phyloP scores from a whole-genome alignment of 1,140 invertebrate genomes.

The Ceratina japonica region DNA sequence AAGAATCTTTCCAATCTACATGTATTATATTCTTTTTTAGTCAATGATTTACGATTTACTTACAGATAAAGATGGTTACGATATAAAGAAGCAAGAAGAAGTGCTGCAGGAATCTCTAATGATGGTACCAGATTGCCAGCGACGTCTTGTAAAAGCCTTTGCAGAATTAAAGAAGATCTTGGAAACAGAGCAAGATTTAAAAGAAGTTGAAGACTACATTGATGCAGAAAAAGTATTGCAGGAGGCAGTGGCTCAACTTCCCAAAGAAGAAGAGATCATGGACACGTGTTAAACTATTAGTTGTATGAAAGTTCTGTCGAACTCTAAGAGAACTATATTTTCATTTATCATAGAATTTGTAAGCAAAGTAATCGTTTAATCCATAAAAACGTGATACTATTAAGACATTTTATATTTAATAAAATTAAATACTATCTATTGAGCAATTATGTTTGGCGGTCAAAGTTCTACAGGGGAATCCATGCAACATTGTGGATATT shows the following conservation, averaged over 20 bases:
- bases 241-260: constrained; percentile 85
- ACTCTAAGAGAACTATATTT: constrained; percentile 33
- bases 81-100: constrained; percentile 92
- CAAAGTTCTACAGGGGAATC: constrained; percentile 26
- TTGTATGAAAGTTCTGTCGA: not conserved
- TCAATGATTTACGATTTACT: constrained; percentile 24
- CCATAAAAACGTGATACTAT: constrained; percentile 7
- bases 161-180: constrained; percentile 88
- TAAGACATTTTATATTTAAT: constrained; percentile 43
- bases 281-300: constrained; percentile 61
- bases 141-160: constrained; percentile 87
- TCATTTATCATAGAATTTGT: constrained; percentile 38
- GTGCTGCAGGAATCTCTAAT: constrained; percentile 91
- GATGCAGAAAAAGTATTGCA: constrained; percentile 85
- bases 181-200: constrained; percentile 87
- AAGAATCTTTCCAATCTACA: too few relatives aligned
- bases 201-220: constrained; percentile 86
- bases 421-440: constrained; percentile 8
- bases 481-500: constrained; percentile 7
- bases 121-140: constrained; percentile 94
- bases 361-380: constrained; percentile 44
- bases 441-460: constrained; percentile 46
- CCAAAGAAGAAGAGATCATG: constrained; percentile 69
- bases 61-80: constrained; percentile 89
- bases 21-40: too few relatives aligned